phyloP scores from a whole-genome alignment of 2,797 vertebrate genomes.

The Lutjanus campechanus region DNA sequence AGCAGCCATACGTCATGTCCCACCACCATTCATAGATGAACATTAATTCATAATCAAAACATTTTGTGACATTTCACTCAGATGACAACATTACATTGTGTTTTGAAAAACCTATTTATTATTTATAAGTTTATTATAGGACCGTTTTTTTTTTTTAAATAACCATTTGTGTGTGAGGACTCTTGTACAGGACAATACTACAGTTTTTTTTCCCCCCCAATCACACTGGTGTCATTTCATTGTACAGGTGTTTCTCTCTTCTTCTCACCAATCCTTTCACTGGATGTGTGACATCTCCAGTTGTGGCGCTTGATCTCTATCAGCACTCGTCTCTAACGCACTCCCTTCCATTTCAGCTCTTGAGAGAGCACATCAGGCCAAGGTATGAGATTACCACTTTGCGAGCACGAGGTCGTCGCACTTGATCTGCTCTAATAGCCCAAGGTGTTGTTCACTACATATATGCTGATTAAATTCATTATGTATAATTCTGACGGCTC shows the following conservation, averaged over 20 bases:
- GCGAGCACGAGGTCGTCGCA: neutral
- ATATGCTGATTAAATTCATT: slow-evolving; percentile 8
- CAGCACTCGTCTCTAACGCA: slow-evolving; percentile 1
- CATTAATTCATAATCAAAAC: neutral
- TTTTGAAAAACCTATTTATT: neutral
- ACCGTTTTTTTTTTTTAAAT: neutral
- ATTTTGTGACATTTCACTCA: neutral
- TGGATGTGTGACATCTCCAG: neutral
- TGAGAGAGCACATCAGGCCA: neutral
- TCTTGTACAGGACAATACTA: neutral
- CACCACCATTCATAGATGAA: neutral
- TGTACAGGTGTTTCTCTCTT: neutral
- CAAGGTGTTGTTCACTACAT: neutral
- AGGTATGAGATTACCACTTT: neutral
- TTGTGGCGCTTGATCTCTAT: neutral
- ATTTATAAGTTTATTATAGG: too few species aligned
- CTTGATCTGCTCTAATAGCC: neutral
- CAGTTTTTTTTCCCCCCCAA: neutral
- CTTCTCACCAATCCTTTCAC: neutral
- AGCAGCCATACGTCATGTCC: too few species aligned
- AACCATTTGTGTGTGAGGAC: neutral
- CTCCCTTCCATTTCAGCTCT: slow-evolving; percentile 1
- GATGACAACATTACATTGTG: neutral
- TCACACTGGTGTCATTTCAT: neutral
- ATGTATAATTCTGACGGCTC: slow-evolving; percentile 1